Evolutionary conservation across 2,888 invertebrate species (phyloP).

Genomic region (Phymatocera aterrima): DNA sequence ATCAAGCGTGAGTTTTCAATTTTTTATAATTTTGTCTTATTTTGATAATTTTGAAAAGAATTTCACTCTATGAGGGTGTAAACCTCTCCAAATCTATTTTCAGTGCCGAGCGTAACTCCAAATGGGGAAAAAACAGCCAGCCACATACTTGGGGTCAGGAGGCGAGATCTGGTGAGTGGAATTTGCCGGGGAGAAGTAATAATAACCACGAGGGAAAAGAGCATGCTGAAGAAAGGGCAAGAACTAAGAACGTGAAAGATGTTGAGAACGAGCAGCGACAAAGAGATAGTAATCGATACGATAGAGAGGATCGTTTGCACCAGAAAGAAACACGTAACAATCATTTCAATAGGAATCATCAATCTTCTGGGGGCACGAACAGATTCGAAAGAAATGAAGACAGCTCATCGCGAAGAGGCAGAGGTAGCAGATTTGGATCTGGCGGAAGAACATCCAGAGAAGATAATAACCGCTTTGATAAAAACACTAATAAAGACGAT

Average conservation of each 20-base stretch:
- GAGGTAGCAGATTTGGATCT: conserved; percentile 47
- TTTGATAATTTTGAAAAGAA: too few species aligned
- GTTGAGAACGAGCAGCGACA: conserved; percentile 63
- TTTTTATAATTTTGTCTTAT: not conserved
- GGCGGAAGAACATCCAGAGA: conserved; percentile 41
- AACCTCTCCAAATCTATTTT: conserved; percentile 11
- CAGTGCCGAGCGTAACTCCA: conserved; percentile 52
- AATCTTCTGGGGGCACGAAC: conserved; percentile 38
- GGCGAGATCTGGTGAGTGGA: conserved; percentile 9
- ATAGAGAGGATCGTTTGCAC: conserved; percentile 41
- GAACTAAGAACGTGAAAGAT: conserved; percentile 61
- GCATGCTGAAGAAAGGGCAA: conserved; percentile 42
- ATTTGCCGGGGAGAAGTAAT: conserved; percentile 22
- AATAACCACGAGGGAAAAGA: conserved; percentile 34
- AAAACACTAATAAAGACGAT: conserved; percentile 34
- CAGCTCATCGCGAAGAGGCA: conserved; percentile 45
- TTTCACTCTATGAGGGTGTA: not conserved
- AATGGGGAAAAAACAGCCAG: conserved; percentile 52
- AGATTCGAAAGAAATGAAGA: conserved; percentile 42
- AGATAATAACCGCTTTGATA: conserved; percentile 54
- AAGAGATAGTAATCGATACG: conserved; percentile 56
- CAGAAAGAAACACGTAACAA: conserved; percentile 42
- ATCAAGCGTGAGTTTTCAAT: conserved; percentile 1
- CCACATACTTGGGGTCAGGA: conserved; percentile 45
- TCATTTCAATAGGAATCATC: conserved; percentile 31